Conservation (phyloP, 2,888 invertebrate genomes). For the Horisme vitalbata region DNA sequence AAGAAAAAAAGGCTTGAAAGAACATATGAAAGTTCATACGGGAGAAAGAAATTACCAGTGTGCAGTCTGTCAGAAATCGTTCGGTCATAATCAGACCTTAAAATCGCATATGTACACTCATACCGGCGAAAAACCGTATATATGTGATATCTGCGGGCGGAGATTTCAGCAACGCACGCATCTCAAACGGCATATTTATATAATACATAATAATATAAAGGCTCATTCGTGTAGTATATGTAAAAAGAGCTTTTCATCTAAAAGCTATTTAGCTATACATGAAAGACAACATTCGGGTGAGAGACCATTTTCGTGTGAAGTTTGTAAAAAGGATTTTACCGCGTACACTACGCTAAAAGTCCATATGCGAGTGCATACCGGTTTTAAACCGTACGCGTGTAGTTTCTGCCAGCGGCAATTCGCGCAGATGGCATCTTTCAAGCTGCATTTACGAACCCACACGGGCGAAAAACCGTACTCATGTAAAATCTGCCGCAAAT, state of each 20-base stretch:
- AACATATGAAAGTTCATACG: slow-evolving; percentile 67
- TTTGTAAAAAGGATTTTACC: slow-evolving; percentile 69
- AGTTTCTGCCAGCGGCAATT: slow-evolving; percentile 64
- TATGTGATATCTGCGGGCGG: slow-evolving; percentile 68
- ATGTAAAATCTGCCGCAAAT: slow-evolving; percentile 67
- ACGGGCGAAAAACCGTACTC: slow-evolving; percentile 66
- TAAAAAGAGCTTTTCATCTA: slow-evolving; percentile 68
- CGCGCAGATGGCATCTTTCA: slow-evolving; percentile 72
- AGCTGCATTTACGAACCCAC: slow-evolving; percentile 66
- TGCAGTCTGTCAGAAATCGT: slow-evolving; percentile 56
- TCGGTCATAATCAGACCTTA: slow-evolving; percentile 67
- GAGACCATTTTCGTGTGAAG: slow-evolving; percentile 63
- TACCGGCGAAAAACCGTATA: slow-evolving; percentile 66
- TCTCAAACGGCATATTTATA: slow-evolving; percentile 66
- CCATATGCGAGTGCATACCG: slow-evolving; percentile 71
- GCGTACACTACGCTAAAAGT: slow-evolving; percentile 72
- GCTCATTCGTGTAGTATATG: slow-evolving; percentile 62
- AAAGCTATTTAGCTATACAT: slow-evolving; percentile 70
- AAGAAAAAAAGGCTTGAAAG: slow-evolving; percentile 64
- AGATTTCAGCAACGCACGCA: slow-evolving; percentile 68
- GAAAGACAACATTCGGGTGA: slow-evolving; percentile 67
- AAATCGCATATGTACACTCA: slow-evolving; percentile 70
- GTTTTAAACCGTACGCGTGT: slow-evolving; percentile 66
- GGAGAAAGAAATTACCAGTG: slow-evolving; percentile 63
- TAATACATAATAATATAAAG: slow-evolving; percentile 66